Evolutionary conservation across 2,888 invertebrate genomes (phyloP).

Genomic region (Ochropleura leucogaster): DNA sequence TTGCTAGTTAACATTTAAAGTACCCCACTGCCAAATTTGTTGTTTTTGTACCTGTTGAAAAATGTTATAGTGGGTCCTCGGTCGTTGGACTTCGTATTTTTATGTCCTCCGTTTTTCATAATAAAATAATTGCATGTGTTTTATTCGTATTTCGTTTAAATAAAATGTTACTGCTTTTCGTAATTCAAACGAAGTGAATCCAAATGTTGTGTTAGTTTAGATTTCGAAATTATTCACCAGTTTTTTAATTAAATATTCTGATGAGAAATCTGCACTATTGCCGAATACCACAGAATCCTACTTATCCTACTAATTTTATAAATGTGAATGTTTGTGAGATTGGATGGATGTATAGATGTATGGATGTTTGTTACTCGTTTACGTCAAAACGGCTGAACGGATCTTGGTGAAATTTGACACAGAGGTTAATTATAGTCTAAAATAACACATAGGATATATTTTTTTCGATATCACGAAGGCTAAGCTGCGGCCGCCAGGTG

Average conservation of each 20-base stretch:
- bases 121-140: not conserved
- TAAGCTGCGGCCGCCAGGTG: too few relatives aligned
- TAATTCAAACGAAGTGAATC: not conserved
- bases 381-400: too few relatives aligned
- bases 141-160: not conserved
- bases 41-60: not conserved
- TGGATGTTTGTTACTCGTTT: too few relatives aligned
- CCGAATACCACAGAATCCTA: not conserved
- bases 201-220: not conserved
- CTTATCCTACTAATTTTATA: too few relatives aligned
- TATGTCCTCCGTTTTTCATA: not conserved
- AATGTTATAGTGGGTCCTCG: not conserved
- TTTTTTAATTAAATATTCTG: not conserved
- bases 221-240: not conserved
- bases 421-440: too few relatives aligned
- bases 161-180: not conserved
- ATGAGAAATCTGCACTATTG: not conserved
- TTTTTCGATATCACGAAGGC: too few relatives aligned
- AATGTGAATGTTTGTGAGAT: too few relatives aligned
- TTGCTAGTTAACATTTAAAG: constrained; percentile 14
- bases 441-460: too few relatives aligned
- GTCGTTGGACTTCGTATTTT: not conserved
- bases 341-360: too few relatives aligned
- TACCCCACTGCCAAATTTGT: constrained; percentile 1
- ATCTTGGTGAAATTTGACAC: too few relatives aligned